A percentile compares a stretch with the other conserved stretches of the same genome.
Evolutionary conservation across 2,113 vertebrate species (phyloP).

Genomic region (Chaetops frenatus): DNA sequence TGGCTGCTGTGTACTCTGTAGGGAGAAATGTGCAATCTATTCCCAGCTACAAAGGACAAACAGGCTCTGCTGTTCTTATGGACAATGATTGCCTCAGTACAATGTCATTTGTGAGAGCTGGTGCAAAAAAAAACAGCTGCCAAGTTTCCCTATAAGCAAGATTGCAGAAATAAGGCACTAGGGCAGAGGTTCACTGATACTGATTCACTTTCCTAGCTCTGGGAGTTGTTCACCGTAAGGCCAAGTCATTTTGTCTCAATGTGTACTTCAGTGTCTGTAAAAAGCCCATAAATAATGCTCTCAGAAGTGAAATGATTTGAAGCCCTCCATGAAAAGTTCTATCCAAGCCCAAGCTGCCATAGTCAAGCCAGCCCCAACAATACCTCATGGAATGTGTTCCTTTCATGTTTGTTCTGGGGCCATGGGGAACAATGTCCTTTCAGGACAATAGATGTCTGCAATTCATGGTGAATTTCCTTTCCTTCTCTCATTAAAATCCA

Average conservation of each 20-base stretch:
- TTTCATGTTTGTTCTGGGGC: not conserved
- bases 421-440: not conserved
- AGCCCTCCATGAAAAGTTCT: not conserved
- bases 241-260: not conserved
- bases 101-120: not conserved
- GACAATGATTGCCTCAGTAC: not conserved
- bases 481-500: constrained; percentile 30
- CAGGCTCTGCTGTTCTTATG: not conserved
- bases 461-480: constrained; percentile 3
- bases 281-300: not conserved
- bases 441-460: not conserved
- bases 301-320: not conserved
- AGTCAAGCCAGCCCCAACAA: not conserved
- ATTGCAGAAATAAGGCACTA: not conserved
- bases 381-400: not conserved
- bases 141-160: not conserved
- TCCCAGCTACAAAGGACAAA: not conserved
- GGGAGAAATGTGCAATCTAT: not conserved
- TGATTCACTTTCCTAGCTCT: not conserved
- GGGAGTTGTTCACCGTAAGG: not conserved
- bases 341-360: not conserved
- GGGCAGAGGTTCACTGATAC: not conserved
- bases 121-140: not conserved
- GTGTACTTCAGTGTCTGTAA: not conserved
- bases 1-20: not conserved